Base-by-base conservation (phyloP, 1,140 invertebrate genomes). In the Oryzaephilus surinamensis region DNA sequence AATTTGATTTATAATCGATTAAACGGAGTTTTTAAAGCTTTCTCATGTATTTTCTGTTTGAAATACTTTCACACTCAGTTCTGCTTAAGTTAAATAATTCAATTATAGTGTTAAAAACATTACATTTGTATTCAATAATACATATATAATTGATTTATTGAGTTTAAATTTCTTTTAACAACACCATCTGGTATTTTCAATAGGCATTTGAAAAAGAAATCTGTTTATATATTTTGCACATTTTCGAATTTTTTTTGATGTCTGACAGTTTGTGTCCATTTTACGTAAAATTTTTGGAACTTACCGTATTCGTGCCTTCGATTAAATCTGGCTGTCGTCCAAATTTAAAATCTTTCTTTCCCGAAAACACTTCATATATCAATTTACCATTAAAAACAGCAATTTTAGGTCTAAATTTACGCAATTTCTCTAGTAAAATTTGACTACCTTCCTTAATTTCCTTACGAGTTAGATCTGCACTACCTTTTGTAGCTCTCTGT, bases 351-450 rank as follows among this genome's bases (percentile, higher is more conserved):
- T 97, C 91, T 63, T 97, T 97, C 64, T 94, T 95, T 6, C 92
- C 93, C 37, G 85, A 89, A 71, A 96, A 97, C 13, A 95, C 88
- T 70, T 96, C 91, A 70, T 95, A 97, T 48, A 97, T 97, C 38
- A 96, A 76, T 72, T 97, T 97, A 5, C 93, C 93, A 74, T 98
- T 98, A 62, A 97, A 98, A 13, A 96, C 93, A 23, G 91, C 93
- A 55, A 97, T 92, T 73, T 97, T 96, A 36, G 93, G 94, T 55
- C 82, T 80, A 70, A 84, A 97, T 52, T 84, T 84, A 63, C 83
- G 76, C 42, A 98, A 67, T 65, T 97, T 98, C 61, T 94, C 88
- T 42, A 87, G 69, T 41, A 97, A 65, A 53, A 93, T 79, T 61
- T 84, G 79, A 52, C 86, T 89, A 52, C 93, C 93, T 73, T 96